A percentile compares a stretch with the other conserved stretches of the same genome.
Evolutionary conservation across 1,140 invertebrate species (phyloP).

Genomic region (Phymorhynchus buccinoides): DNA sequence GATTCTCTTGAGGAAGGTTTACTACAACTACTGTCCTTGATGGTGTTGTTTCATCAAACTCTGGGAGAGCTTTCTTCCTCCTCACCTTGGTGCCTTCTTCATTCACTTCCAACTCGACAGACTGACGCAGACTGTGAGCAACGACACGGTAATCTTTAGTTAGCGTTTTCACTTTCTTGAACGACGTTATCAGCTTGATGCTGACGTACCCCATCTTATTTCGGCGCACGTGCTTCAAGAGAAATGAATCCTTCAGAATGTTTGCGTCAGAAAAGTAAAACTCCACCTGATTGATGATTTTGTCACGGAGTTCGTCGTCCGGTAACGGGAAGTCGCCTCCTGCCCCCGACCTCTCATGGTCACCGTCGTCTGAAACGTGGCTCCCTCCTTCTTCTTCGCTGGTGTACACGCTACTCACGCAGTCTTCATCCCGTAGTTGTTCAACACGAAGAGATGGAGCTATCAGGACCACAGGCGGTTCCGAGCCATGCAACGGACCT

Average conservation of each 20-base stretch:
- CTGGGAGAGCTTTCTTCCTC: slow-evolving; percentile 86
- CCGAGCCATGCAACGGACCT: slow-evolving; percentile 52
- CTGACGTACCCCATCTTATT: slow-evolving; percentile 97
- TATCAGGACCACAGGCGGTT: slow-evolving; percentile 45
- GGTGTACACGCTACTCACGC: slow-evolving; percentile 51
- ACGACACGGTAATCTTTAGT: slow-evolving; percentile 95
- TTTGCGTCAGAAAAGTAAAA: slow-evolving; percentile 96
- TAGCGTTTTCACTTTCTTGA: slow-evolving; percentile 83
- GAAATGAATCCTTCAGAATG: slow-evolving; percentile 94
- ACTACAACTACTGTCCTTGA: slow-evolving; percentile 92
- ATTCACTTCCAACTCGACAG: slow-evolving; percentile 90
- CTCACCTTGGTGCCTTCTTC: slow-evolving; percentile 92
- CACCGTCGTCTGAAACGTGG: slow-evolving; percentile 55
- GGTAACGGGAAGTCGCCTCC: slow-evolving; percentile 63
- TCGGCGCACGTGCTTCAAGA: slow-evolving; percentile 92
- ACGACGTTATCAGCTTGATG: slow-evolving; percentile 91
- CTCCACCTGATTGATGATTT: slow-evolving; percentile 72
- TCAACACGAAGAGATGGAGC: slow-evolving; percentile 60
- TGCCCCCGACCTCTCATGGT: slow-evolving; percentile 55
- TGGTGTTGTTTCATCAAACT: slow-evolving; percentile 90
- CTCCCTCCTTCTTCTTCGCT: slow-evolving; percentile 66
- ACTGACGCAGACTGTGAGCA: slow-evolving; percentile 84
- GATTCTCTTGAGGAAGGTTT: slow-evolving; percentile 86
- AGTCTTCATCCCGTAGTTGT: slow-evolving; percentile 61
- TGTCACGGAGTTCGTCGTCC: slow-evolving; percentile 65